Evolutionary conservation across 64 coral and sea anemone genomes (phyloP).

Genomic region (Porites australiensis): DNA sequence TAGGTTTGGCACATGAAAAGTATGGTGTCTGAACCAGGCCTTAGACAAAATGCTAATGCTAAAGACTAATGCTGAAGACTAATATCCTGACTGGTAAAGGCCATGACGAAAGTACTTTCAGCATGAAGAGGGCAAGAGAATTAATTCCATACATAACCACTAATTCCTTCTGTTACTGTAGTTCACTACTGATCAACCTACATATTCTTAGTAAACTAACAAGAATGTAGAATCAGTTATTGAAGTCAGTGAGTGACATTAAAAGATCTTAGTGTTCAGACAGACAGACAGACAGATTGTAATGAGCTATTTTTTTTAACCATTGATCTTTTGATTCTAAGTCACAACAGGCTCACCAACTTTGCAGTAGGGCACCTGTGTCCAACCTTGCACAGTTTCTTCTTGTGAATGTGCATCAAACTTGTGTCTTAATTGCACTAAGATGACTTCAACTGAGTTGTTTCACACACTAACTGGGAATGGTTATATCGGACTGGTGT

Average conservation of each 20-base stretch:
- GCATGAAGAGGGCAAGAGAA: too few species aligned
- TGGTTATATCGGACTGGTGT: not conserved
- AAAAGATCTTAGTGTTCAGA: not conserved
- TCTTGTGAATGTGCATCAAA: conserved; percentile 7
- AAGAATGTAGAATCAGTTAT: too few species aligned
- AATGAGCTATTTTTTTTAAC: conserved; percentile 15
- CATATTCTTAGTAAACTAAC: too few species aligned
- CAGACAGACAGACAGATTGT: not conserved
- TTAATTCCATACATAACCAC: too few species aligned
- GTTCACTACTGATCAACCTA: too few species aligned
- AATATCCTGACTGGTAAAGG: too few species aligned
- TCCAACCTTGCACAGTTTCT: conserved; percentile 36
- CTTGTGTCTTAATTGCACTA: conserved; percentile 1
- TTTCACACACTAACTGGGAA: conserved; percentile 1
- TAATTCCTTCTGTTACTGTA: too few species aligned
- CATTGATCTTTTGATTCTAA: conserved; percentile 57
- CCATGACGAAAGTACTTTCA: too few species aligned
- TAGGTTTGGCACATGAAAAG: too few species aligned
- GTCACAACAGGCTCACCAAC: conserved; percentile 32
- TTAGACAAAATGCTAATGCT: too few species aligned
- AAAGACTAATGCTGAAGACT: too few species aligned
- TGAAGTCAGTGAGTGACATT: not conserved
- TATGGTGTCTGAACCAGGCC: too few species aligned
- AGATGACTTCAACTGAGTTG: conserved; percentile 1
- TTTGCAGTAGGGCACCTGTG: conserved; percentile 35